Base-by-base conservation (phyloP, 2,113 vertebrate species). In the Paratilapia polleni region DNA sequence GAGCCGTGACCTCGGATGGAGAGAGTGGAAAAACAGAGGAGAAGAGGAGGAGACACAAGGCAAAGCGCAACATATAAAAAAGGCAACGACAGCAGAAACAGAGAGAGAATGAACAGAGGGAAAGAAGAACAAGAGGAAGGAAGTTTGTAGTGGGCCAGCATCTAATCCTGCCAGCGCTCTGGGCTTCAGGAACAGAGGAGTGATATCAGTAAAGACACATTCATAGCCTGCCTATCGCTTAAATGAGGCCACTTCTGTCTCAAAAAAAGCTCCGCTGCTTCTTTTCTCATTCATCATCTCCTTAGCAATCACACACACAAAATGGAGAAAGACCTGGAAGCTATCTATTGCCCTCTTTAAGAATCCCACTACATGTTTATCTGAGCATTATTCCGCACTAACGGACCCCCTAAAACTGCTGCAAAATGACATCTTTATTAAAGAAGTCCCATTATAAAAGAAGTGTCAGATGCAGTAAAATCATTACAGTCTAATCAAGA, bases 201-300 rank as follows among this genome's bases (percentile, higher is more conserved):
- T 19, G 85, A 92, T 88, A 88, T 92, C 88, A 85, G 84, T 56
- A 81, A 89, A 91, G 85, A 90, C 85, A 89, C 82, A 89, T 62
- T 87, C 83, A 34, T 83, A 63, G 84, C 68, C 87, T 89, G 82
- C 38, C 81, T 89, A 86, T 87, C 52, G 41, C 80, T 80, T 77
- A 88, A 92, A 93, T 79, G 85, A 92, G 91, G 87, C 86, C 85
- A 80, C 79, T 88, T 91, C 84, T 81, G 74, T 64, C 64, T 82
- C 57, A 59, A 63, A 60, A 47, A 17, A 86, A 41, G 34, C 75
- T 61, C 61, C 36, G 63, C 66, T 57, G 63, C 60, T 73, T 52
- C 59, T 83, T 52, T 70, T 73, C 60, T 73, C 83, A 36, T 74
- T 83, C 78, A 43, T 70, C 80, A 84, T 64, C 81, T 89, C 82